Evolutionary conservation across 2,888 invertebrate species (phyloP), one percentile per base, ranked within the genome.

Genomic region (Hoplodrina ambigua): DNA sequence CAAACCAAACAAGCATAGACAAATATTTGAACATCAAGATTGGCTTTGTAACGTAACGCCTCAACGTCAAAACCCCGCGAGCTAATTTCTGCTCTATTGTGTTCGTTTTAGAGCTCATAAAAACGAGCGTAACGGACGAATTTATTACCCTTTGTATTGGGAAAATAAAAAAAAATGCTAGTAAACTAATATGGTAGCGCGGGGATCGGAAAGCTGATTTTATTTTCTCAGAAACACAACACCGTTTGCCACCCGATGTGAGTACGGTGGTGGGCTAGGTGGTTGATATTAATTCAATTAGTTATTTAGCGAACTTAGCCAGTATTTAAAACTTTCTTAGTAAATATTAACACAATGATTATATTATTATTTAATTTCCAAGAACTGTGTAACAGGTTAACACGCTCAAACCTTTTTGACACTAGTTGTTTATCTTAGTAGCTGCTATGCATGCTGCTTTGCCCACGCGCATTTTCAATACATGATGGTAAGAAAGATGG

Each of bases 1-100:
- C 94, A 94, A 93, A 93, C 88, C 92, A 95, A 95, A 94, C 94
- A 95, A 90, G 92, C 91, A 91, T 91, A 93, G 84, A 92, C 93
- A 94, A 95, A 95, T 94, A 95, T 95, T 95, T 94, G 93, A 93
- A 93, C 93, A 89, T 86, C 85, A 87, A 91, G 90, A 93, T 93
- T 93, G 92, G 87, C 88, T 92, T 87, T 89, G 90, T 88, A 90
- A 90, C 88, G 86, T 88, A 90, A 90, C 83, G 90, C 78, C 86
- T 80, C 83, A 89, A 86, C 86, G 84, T 87, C 68, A 69, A 84
- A 86, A 81, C 78, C 75, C 73, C 75, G 74, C 86, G 84, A 85
- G 85, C 89, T 83, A 93, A 91, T 90, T 89, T 91, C 85, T 82
- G 85, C 91, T 86, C 81, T 93, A 89, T 86, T 79, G 37, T 72